Percentiles rank a stretch among this genome's conserved stretches.
Conservation (phyloP, 2,797 vertebrate genomes). For the Phylloscopus collybita region DNA sequence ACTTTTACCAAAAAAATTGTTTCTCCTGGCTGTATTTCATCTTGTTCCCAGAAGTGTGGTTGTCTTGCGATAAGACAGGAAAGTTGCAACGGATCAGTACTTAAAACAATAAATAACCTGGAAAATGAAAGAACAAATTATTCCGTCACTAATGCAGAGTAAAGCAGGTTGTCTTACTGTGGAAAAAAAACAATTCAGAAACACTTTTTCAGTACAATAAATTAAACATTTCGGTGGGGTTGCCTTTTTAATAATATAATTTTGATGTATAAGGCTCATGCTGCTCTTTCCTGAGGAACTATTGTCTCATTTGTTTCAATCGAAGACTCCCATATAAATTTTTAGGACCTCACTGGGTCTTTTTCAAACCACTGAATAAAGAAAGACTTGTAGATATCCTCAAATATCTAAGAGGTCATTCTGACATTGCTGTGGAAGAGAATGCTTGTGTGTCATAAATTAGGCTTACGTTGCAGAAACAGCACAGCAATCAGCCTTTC, state of each 20-base stretch:
- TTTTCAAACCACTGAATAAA: background rate
- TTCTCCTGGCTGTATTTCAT: constrained; percentile 14
- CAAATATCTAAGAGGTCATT: background rate
- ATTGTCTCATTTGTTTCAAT: background rate
- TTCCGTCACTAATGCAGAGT: background rate
- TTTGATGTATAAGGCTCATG: background rate
- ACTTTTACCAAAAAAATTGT: background rate
- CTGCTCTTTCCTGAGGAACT: background rate
- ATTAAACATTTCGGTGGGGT: background rate
- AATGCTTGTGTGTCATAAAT: background rate
- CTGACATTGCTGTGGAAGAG: background rate
- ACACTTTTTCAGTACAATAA: background rate
- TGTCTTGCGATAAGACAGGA: constrained; percentile 5
- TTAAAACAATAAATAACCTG: constrained; percentile 35
- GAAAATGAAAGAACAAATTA: constrained; percentile 7
- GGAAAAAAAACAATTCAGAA: background rate
- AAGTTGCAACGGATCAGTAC: background rate
- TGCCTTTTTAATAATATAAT: background rate
- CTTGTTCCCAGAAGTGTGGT: background rate
- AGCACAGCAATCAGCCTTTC: background rate
- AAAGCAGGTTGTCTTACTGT: background rate
- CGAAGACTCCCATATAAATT: background rate
- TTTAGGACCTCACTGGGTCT: background rate
- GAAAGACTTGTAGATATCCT: background rate
- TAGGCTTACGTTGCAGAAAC: background rate